A percentile compares a stretch with the other conserved stretches of the same genome.
phyloP scores from a whole-genome alignment of 2,797 vertebrate genomes.

The Valencia hispanica region DNA sequence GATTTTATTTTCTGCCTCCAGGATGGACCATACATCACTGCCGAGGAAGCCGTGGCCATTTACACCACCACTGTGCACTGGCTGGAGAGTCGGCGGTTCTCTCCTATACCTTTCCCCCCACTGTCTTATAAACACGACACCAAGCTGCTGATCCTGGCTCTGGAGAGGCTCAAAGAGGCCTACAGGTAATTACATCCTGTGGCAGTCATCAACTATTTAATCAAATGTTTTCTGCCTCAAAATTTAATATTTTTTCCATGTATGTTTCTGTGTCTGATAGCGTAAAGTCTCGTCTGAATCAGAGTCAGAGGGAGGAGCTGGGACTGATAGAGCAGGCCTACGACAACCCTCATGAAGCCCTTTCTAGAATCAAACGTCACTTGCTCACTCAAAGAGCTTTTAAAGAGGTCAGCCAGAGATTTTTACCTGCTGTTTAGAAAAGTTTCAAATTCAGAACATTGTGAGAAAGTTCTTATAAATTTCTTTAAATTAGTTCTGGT shows the following conservation, averaged over 20 bases:
- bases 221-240: background rate
- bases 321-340: conserved; percentile 99
- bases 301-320: conserved; percentile 97
- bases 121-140: conserved; percentile 99
- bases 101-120: conserved; percentile 97
- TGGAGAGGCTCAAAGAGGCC: conserved; percentile 98
- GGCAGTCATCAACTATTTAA: background rate
- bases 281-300: conserved; percentile 98
- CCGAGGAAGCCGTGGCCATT: conserved; percentile 97
- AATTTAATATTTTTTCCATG: background rate
- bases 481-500: background rate
- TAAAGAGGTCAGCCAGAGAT: conserved; percentile 87
- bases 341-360: conserved; percentile 97
- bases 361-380: conserved; percentile 99
- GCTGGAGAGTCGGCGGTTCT: conserved; percentile 98
- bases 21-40: conserved; percentile 99
- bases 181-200: conserved; percentile 87
- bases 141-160: conserved; percentile 95
- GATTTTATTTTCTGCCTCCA: conserved; percentile 57
- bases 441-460: background rate
- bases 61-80: conserved; percentile 99
- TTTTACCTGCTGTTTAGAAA: background rate
- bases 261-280: conserved; percentile 69
- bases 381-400: conserved; percentile 99
- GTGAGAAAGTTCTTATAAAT: background rate